phyloP scores from a whole-genome alignment of 2,113 vertebrate species.

The Cyprinus carpio region DNA sequence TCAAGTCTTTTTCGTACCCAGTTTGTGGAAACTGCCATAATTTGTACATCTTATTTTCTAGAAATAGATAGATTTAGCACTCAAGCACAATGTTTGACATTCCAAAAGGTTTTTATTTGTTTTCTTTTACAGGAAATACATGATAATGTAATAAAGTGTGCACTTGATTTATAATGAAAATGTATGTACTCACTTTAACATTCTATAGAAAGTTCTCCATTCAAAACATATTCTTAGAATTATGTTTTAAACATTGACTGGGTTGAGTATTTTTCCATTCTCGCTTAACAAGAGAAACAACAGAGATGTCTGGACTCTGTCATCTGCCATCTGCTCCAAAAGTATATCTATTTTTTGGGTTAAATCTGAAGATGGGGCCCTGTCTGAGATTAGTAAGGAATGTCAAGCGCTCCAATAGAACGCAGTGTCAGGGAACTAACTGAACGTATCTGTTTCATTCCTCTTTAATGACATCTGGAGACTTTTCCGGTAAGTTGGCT shows the following conservation, averaged over 20 bases:
- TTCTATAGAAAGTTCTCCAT: not conserved
- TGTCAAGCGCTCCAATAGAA: not conserved
- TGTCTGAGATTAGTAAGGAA: not conserved
- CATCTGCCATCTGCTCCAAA: not conserved
- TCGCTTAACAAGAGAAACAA: not conserved
- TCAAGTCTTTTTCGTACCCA: not conserved
- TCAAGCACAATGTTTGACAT: not conserved
- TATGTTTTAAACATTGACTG: not conserved
- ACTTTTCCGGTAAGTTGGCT: not conserved
- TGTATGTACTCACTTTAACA: not conserved
- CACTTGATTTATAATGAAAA: not conserved
- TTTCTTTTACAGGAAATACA: conserved; percentile 6
- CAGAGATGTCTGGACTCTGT: not conserved
- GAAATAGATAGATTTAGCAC: not conserved
- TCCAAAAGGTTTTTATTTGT: not conserved
- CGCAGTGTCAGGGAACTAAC: not conserved
- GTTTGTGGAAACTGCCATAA: not conserved
- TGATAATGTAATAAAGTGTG: not conserved
- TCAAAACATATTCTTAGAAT: not conserved
- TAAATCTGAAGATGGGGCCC: not conserved
- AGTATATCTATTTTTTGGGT: not conserved
- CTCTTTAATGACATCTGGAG: conserved; percentile 10
- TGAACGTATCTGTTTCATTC: not conserved
- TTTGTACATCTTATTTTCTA: not conserved
- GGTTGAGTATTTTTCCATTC: not conserved